Base-by-base conservation (phyloP, 2,113 vertebrate species). In the Microtus oregoni region DNA sequence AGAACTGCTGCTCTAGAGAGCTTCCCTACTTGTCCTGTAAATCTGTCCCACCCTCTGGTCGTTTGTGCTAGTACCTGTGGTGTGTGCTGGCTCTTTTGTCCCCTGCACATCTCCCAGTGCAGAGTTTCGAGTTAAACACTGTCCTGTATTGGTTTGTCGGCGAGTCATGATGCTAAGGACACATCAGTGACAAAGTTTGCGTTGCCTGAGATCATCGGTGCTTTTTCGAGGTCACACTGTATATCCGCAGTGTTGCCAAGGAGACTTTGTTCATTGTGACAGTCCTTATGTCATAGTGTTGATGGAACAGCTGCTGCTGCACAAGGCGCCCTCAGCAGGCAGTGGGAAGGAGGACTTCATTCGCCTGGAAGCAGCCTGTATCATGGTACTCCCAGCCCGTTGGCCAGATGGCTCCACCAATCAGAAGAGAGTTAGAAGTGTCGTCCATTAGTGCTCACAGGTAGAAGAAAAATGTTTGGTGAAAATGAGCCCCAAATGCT, bases 251-350 rank as follows among this genome's bases (percentile, higher is more conserved):
- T 20, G n/a, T 52, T 72, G 41, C 50, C 4, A 24, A 63, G 38
- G 65, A 68, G 19, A 12, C 50, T 83, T 22, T 68, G 22, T 28
- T 70, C 26, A 32, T 3, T 22, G 76, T 3, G 20, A 30, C 22
- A 32, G 19, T 32, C 30, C 28, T 47, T 50, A 17, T 1, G n/a
- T 65, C 70, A 85, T 41, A 11, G 30, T 63, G 89, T 61, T 20
- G 8, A 47, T 5, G 70, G 35, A 38, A 26, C 6, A 24, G 70
- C 52, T 50, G 12, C 35, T 41, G 35, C 76, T 32, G 44, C 15
- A 4, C 11, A 7, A 10, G 7, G 35, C 14, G 0, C 20, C 35
- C 1, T n/a, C 55, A 17, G 22, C n/a, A 83, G 58, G 14, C 24
- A 44, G 82, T 41, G 58, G 58, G 82, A 41, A 8, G 17, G 17